Evolutionary conservation across 1,140 invertebrate species (phyloP).

Genomic region (Dreissena polymorpha): DNA sequence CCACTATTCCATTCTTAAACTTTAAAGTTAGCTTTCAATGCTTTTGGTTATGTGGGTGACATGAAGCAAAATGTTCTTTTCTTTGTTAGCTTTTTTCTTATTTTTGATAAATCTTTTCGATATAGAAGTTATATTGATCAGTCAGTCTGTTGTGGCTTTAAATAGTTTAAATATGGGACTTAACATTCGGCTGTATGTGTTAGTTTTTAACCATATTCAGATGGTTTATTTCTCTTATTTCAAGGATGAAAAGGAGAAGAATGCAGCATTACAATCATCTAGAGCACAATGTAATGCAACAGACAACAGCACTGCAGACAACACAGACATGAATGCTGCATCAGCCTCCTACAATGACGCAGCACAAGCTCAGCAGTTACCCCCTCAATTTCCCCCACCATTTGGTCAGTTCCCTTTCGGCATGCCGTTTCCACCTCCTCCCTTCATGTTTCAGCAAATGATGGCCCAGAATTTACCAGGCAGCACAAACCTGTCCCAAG

Average conservation of each 20-base stretch:
- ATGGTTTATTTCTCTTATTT: not conserved
- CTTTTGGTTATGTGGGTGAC: not conserved
- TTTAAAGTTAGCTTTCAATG: not conserved
- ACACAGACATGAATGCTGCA: not conserved
- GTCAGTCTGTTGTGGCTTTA: too few relatives aligned
- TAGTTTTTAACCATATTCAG: not conserved
- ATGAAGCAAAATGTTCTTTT: too few relatives aligned
- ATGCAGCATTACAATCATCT: conserved; percentile 34
- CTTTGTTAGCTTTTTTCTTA: too few relatives aligned
- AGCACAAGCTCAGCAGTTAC: conserved; percentile 2
- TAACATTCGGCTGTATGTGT: not conserved
- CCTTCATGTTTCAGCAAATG: conserved; percentile 9
- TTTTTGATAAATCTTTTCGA: too few relatives aligned
- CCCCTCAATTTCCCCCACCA: conserved; percentile 9
- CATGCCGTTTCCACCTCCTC: conserved; percentile 31
- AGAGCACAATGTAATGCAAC: not conserved
- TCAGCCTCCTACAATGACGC: not conserved
- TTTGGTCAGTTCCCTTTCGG: conserved; percentile 45
- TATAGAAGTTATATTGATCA: too few relatives aligned
- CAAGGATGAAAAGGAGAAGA: conserved; percentile 59
- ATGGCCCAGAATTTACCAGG: not conserved
- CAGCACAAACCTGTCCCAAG: conserved; percentile 5
- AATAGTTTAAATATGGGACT: too few relatives aligned
- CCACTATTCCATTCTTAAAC: too few relatives aligned
- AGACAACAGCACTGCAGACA: not conserved